Percentiles rank a stretch among this genome's conserved stretches.
phyloP scores from a whole-genome alignment of 1,140 invertebrate genomes.

The Battus philenor region DNA sequence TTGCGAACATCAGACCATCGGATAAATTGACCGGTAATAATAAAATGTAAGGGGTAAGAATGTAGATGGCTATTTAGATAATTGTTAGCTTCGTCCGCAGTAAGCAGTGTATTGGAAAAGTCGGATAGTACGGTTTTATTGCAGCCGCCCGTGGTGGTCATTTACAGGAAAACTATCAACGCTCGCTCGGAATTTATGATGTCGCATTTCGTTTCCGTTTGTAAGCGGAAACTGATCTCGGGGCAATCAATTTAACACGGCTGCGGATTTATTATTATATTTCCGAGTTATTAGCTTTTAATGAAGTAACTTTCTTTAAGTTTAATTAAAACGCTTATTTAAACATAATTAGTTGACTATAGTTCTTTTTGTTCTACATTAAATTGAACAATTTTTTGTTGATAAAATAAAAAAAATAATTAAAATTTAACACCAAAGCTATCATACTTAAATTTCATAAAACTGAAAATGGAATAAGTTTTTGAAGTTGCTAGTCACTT shows the following conservation, averaged over 20 bases:
- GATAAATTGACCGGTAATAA: slow-evolving; percentile 75
- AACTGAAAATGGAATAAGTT: too few relatives aligned
- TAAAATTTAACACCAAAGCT: too few relatives aligned
- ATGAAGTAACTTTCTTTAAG: too few relatives aligned
- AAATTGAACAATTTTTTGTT: too few relatives aligned
- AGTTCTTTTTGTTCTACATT: too few relatives aligned
- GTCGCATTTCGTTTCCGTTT: slow-evolving; percentile 38
- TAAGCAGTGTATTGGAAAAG: slow-evolving; percentile 69
- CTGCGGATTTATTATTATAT: slow-evolving; percentile 18
- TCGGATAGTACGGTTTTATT: slow-evolving; percentile 64
- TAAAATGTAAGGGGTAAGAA: slow-evolving; percentile 75
- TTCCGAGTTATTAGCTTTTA: not conserved
- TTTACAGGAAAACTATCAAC: slow-evolving; percentile 70
- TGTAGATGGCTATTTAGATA: slow-evolving; percentile 76
- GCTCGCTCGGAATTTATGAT: slow-evolving; percentile 52
- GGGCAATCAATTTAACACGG: slow-evolving; percentile 20
- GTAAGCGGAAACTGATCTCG: slow-evolving; percentile 25
- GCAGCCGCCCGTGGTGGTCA: slow-evolving; percentile 54
- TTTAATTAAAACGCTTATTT: too few relatives aligned
- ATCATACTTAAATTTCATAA: too few relatives aligned
- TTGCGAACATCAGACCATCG: slow-evolving; percentile 53
- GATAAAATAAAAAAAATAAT: too few relatives aligned
- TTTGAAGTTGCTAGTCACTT: too few relatives aligned
- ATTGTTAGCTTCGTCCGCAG: slow-evolving; percentile 65
- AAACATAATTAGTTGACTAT: too few relatives aligned